A percentile compares a stretch with the other conserved stretches of the same genome.
Evolutionary conservation across 2,888 invertebrate species (phyloP).

Genomic region (Pseudolycoriella hygida): DNA sequence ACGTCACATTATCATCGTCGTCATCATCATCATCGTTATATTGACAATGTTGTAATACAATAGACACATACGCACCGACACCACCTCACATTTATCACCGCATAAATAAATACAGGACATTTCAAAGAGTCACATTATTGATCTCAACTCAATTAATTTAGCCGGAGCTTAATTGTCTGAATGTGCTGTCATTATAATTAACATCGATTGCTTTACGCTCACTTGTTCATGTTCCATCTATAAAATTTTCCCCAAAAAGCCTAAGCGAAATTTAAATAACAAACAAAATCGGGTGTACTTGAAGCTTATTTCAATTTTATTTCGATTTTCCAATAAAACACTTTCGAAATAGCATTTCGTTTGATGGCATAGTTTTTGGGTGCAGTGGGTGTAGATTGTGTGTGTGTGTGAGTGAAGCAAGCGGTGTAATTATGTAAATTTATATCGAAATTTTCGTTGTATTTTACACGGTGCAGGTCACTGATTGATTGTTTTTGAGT

Average conservation of each 20-base stretch:
- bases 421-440: constrained; percentile 1
- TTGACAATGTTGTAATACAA: too few species aligned
- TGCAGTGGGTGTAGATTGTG: too few species aligned
- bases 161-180: background rate
- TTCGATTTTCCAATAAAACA: background rate
- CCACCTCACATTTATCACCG: too few species aligned
- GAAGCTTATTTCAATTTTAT: background rate
- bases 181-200: constrained; percentile 1
- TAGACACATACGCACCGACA: too few species aligned
- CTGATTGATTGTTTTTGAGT: background rate
- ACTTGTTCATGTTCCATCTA: background rate
- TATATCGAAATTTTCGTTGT: background rate
- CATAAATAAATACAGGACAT: too few species aligned
- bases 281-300: background rate
- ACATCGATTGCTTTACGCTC: constrained; percentile 1
- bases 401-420: background rate
- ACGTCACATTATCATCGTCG: too few species aligned
- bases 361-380: too few species aligned
- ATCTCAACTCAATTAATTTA: background rate
- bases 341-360: too few species aligned
- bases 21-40: too few species aligned
- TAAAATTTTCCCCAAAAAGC: background rate
- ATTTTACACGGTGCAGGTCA: background rate
- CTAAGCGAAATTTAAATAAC: background rate
- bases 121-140: background rate